phyloP scores from a whole-genome alignment of 2,797 vertebrate species.

The Eremophila alpestris region DNA sequence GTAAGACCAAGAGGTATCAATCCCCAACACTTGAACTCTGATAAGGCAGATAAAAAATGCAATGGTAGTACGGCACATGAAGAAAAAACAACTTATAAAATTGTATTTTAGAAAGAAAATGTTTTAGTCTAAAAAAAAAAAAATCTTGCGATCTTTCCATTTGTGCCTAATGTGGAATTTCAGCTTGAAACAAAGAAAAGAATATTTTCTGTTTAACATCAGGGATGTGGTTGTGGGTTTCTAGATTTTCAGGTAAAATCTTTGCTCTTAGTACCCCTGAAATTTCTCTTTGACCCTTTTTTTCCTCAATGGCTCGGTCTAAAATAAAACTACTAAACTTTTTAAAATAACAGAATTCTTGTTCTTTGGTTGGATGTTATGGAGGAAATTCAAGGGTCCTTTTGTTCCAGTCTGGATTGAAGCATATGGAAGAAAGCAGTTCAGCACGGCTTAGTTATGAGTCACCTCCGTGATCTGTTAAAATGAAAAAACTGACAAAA shows the following conservation, averaged over 20 bases:
- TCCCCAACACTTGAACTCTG: not conserved
- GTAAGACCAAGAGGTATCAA: not conserved
- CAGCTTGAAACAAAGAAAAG: not conserved
- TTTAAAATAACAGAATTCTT: not conserved
- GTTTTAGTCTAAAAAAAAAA: not conserved
- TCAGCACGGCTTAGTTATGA: not conserved
- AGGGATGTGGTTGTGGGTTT: not conserved
- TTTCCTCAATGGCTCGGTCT: not conserved
- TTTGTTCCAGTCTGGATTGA: not conserved
- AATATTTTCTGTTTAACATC: not conserved
- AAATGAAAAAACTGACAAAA: slow-evolving; percentile 8
- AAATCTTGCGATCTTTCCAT: not conserved
- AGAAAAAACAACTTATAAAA: not conserved
- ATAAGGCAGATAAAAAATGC: slow-evolving; percentile 2
- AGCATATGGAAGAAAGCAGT: not conserved
- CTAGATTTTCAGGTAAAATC: not conserved
- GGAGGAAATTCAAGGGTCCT: not conserved
- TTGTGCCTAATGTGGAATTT: not conserved
- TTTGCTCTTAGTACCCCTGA: not conserved
- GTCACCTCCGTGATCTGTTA: not conserved
- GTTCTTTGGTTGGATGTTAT: not conserved
- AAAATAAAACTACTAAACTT: not conserved
- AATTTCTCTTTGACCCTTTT: not conserved
- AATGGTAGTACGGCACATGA: not conserved
- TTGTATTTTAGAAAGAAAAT: not conserved